phyloP scores from a whole-genome alignment of 2,113 vertebrate species.

The Ctenomys sociabilis region DNA sequence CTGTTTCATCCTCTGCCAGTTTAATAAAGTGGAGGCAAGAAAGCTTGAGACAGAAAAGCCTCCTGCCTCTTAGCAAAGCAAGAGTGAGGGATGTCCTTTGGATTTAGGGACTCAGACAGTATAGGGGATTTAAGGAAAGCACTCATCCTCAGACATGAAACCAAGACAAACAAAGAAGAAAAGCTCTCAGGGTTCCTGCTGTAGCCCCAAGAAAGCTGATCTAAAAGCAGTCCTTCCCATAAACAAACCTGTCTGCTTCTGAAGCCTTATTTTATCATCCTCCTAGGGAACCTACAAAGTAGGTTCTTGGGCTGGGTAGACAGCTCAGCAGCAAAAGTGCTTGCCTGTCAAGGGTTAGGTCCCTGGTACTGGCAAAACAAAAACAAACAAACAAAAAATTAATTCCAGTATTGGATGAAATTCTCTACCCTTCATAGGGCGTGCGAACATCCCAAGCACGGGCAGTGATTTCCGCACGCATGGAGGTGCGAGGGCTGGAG shows the following conservation, averaged over 20 bases:
- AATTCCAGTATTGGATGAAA: neutral
- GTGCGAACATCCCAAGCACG: neutral
- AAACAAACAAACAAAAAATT: neutral
- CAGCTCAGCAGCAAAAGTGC: no score
- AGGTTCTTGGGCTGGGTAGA: neutral
- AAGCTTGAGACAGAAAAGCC: conserved; percentile 17
- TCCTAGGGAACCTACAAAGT: neutral
- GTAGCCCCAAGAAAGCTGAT: neutral
- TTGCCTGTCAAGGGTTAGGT: no score
- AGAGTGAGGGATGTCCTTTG: neutral
- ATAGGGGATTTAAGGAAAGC: conserved; percentile 2
- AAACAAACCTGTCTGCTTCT: conserved; percentile 18
- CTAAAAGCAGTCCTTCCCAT: neutral
- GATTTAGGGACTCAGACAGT: conserved; percentile 3
- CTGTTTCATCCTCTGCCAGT: neutral
- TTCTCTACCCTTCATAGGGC: neutral
- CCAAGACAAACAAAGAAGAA: conserved; percentile 52
- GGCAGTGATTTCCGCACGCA: neutral
- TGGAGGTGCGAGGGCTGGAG: neutral
- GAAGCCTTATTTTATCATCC: conserved; percentile 44
- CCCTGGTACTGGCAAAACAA: no score
- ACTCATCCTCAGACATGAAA: conserved; percentile 16
- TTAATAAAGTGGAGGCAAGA: conserved; percentile 44
- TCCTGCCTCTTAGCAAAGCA: neutral
- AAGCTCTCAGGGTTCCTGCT: neutral